Evolutionary conservation across 2,113 vertebrate genomes (phyloP).

Genomic region (Serinus canaria): DNA sequence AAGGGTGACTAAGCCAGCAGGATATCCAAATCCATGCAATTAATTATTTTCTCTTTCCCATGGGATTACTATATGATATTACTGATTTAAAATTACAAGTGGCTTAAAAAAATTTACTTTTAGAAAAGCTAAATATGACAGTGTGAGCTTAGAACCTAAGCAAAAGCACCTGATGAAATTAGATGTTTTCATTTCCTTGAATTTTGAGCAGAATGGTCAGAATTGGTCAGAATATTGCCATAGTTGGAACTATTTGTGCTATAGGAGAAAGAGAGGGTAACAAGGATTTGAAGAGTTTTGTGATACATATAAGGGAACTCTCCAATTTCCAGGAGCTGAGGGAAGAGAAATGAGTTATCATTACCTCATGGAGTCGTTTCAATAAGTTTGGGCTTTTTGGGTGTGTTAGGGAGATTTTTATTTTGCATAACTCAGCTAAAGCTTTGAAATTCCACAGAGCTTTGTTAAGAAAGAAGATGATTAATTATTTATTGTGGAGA

Average conservation of each 20-base stretch:
- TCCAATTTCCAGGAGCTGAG: background rate
- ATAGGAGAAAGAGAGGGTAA: background rate
- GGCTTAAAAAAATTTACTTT: background rate
- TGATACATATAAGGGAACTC: background rate
- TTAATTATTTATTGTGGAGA: background rate
- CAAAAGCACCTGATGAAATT: background rate
- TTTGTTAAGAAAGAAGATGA: conserved; percentile 19
- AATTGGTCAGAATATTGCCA: background rate
- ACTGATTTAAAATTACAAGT: background rate
- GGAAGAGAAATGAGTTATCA: conserved; percentile 26
- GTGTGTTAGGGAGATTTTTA: background rate
- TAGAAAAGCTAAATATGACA: background rate
- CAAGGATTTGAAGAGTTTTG: background rate
- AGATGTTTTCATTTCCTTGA: background rate
- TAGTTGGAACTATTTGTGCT: background rate
- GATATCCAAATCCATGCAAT: background rate
- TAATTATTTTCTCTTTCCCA: background rate
- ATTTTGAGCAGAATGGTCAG: background rate
- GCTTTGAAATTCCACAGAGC: conserved; percentile 16
- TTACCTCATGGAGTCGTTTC: background rate
- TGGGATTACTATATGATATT: background rate
- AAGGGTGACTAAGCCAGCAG: background rate
- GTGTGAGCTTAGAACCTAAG: conserved; percentile 17
- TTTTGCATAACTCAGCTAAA: background rate
- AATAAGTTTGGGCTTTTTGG: background rate